Evolutionary conservation across 2,797 vertebrate genomes (phyloP), one percentile per base, ranked within the genome.

Genomic region (Paedocypris micromegethes): DNA sequence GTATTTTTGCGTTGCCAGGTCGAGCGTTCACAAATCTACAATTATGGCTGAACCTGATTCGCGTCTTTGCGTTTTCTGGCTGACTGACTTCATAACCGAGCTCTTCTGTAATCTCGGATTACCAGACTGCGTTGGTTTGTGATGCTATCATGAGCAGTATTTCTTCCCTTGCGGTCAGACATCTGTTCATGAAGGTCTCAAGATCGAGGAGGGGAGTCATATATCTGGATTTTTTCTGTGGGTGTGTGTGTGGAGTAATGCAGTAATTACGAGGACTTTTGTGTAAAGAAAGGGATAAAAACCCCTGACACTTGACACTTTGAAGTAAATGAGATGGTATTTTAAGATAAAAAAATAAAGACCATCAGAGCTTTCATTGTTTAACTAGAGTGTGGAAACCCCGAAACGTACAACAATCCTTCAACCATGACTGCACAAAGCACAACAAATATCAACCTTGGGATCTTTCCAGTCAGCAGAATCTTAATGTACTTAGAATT

Each of bases 381-480:
- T 58, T 58, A 9, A 37, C 41, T 6, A 43, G 43, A 5, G 3
- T 6, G 9, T 9, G 5, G 41, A 41, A 43, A 57, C 23, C 23
- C 23, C 23, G 23, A 23, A 23, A 23, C 23, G 23, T 23, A 23
- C 23, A 43, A 5, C n/a, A 57, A 44, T 45, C 5, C 4, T 56
- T 40, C 54, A 56, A 56, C 7, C 3, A 4, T 5, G 3, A 63
- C 45, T 9, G 5, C 45, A 43, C 63, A 44, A 63, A 64, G 58
- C n/a, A 49, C 0, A 5, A 58, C 47, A 41, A 64, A 42, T 23
- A 23, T 23, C 23, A 23, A 5, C 23, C 37, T 43, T 57, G 49
- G 63, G 59, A 75, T 49, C 9, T 57, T 58, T 64, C 7, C 46
- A 38, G 59, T 63, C 57, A 63, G 41, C 6, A 5, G 4, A 70